Evolutionary conservation across 2,113 vertebrate genomes (phyloP).

Genomic region (Cebidichthys violaceus): DNA sequence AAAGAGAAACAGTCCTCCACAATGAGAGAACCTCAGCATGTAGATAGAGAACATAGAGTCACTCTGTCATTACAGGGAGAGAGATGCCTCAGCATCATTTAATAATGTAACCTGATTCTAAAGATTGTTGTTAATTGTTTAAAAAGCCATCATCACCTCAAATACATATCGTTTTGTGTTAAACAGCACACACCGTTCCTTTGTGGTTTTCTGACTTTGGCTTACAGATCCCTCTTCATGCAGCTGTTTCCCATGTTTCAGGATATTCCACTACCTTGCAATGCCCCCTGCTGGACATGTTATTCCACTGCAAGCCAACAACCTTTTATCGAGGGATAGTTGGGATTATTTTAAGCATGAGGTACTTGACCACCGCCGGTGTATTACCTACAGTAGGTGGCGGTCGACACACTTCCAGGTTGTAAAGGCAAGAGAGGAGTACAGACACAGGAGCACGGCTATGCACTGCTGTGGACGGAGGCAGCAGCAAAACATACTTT

Average conservation of each 20-base stretch:
- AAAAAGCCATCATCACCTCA: neutral
- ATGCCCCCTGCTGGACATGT: conserved; percentile 60
- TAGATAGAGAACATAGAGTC: neutral
- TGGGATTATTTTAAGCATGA: neutral
- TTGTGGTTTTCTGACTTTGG: conserved; percentile 7
- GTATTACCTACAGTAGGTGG: too few relatives aligned
- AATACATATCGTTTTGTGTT: neutral
- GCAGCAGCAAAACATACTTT: too few relatives aligned
- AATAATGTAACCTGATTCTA: neutral
- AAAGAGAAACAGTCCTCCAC: neutral
- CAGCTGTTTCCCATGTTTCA: neutral
- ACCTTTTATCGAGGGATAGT: neutral
- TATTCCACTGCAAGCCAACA: conserved; percentile 12
- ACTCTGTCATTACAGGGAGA: neutral
- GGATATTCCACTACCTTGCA: neutral
- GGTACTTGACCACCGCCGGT: neutral
- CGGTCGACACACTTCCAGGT: too few relatives aligned
- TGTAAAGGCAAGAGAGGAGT: too few relatives aligned
- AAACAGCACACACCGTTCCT: neutral
- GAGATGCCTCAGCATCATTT: neutral
- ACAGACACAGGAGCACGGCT: too few relatives aligned
- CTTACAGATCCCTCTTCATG: neutral
- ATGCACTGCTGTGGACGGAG: too few relatives aligned
- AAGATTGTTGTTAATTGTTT: neutral
- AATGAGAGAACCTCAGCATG: conserved; percentile 21